Evolutionary conservation across 2,113 vertebrate species (phyloP).

Genomic region (Lucifuga dentata): DNA sequence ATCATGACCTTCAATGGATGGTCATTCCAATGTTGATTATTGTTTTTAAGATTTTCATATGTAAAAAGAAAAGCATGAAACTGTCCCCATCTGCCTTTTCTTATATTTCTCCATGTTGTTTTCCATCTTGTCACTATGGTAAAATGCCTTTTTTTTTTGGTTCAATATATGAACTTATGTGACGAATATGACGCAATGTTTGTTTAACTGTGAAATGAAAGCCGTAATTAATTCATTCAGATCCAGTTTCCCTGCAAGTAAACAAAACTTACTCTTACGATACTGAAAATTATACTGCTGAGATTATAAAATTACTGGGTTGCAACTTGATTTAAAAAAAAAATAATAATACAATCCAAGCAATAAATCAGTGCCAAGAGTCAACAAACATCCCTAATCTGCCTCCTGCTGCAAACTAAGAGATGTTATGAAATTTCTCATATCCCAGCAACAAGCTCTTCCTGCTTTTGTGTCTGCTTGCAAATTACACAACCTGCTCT

Average conservation of each 20-base stretch:
- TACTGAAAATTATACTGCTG: neutral
- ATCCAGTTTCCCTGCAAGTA: neutral
- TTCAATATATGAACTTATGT: neutral
- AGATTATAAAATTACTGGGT: neutral
- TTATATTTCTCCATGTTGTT: too few relatives aligned
- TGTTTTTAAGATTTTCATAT: too few relatives aligned
- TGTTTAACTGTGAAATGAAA: neutral
- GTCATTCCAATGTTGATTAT: too few relatives aligned
- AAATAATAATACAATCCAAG: neutral
- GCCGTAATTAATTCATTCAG: neutral
- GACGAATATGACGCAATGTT: neutral
- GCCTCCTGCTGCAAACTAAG: neutral
- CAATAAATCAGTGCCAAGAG: conserved; percentile 1
- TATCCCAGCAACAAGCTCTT: conserved; percentile 1
- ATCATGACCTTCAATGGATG: too few relatives aligned
- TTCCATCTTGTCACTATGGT: too few relatives aligned
- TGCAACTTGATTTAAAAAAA: conserved; percentile 12
- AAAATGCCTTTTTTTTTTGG: too few relatives aligned
- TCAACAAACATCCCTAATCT: conserved; percentile 18
- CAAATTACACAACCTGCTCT: conserved; percentile 33
- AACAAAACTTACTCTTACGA: neutral
- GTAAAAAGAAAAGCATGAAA: too few relatives aligned
- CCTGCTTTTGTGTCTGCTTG: conserved; percentile 23
- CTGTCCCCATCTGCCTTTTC: too few relatives aligned
- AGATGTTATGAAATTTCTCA: conserved; percentile 28